Evolutionary conservation across 2,888 invertebrate species (phyloP), one percentile per base, ranked within the genome.

Genomic region (Acanthosepion pharaonis): DNA sequence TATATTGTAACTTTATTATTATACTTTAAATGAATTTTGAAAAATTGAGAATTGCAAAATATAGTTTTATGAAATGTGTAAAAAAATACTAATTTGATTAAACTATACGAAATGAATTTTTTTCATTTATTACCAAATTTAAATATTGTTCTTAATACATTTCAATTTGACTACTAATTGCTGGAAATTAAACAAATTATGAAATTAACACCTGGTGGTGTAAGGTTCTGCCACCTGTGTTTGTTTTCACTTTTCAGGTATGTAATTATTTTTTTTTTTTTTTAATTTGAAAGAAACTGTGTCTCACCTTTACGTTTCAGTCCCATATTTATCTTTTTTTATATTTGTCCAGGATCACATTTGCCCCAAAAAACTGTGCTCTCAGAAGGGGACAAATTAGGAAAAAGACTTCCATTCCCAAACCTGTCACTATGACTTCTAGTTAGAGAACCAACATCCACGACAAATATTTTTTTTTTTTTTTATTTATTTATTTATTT

Each of bases 241-340:
- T 2, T n/a, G n/a, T 33, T 23, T 59, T 53, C 53, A 18, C 53
- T 18, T 15, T 9, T 78, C 15, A 33, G 8, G 6, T 28, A 28
- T 9, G 23, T 59, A 23, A 33, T 33, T n/a, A n/a, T 9, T n/a
- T 78, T 78, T 78, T 78, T 78, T 92, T 49, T 48, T 48, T 92
- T 92, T 23, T 59, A 23, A 59, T 59, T 59, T 48, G 48, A 51
- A 51, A 42, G 51, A 92, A 51, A 51, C 0, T 18, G 23, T 92
- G 5, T 92, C 92, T 92, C 92, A 92, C 92, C 92, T 92, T 92
- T 92, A 15, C 92, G 92, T 20, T 92, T 92, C 23, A 92, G 28
- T 92, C 49, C 92, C 92, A 92, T 92, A 25, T 51, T 92, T 51
- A 48, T 51, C 33, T 18, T n/a, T 64, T 25, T 15, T 78, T 78